Evolutionary conservation across 1,140 invertebrate species (phyloP).

Genomic region (Drosophila sproati): DNA sequence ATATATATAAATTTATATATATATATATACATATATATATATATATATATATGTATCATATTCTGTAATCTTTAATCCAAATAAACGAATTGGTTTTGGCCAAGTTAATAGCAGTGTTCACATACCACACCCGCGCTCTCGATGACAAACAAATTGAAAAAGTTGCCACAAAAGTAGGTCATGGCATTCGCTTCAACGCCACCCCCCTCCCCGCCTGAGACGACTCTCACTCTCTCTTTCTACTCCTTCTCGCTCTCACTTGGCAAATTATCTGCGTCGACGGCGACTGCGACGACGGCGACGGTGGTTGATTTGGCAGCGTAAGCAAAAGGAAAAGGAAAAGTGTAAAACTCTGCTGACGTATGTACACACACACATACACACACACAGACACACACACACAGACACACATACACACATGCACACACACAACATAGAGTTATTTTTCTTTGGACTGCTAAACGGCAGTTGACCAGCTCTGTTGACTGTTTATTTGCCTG

Average conservation of each 20-base stretch:
- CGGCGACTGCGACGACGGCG: slow-evolving; percentile 17
- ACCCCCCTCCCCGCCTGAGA: slow-evolving; percentile 6
- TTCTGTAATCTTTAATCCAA: slow-evolving; percentile 69
- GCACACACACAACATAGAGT: background rate
- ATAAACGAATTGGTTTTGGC: slow-evolving; percentile 65
- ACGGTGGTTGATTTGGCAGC: slow-evolving; percentile 74
- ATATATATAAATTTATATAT: slow-evolving; percentile 7
- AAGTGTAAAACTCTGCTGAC: slow-evolving; percentile 73
- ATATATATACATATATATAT: slow-evolving; percentile 31
- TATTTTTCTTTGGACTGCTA: slow-evolving; percentile 18
- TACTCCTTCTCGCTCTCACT: slow-evolving; percentile 48
- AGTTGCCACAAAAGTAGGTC: slow-evolving; percentile 73
- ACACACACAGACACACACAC: slow-evolving; percentile 1
- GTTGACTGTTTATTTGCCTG: slow-evolving; percentile 65
- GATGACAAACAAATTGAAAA: slow-evolving; percentile 73
- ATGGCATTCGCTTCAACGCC: slow-evolving; percentile 59
- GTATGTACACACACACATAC: slow-evolving; percentile 45
- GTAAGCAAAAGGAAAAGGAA: slow-evolving; percentile 62
- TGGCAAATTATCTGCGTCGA: slow-evolving; percentile 75
- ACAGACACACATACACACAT: background rate
- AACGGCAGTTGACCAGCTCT: slow-evolving; percentile 47
- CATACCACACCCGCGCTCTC: slow-evolving; percentile 12
- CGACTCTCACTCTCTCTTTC: slow-evolving; percentile 15
- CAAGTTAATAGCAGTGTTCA: slow-evolving; percentile 24
- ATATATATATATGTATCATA: slow-evolving; percentile 24